Evolutionary conservation across 2,113 vertebrate species (phyloP).

Genomic region (Poeciliopsis retropinna): DNA sequence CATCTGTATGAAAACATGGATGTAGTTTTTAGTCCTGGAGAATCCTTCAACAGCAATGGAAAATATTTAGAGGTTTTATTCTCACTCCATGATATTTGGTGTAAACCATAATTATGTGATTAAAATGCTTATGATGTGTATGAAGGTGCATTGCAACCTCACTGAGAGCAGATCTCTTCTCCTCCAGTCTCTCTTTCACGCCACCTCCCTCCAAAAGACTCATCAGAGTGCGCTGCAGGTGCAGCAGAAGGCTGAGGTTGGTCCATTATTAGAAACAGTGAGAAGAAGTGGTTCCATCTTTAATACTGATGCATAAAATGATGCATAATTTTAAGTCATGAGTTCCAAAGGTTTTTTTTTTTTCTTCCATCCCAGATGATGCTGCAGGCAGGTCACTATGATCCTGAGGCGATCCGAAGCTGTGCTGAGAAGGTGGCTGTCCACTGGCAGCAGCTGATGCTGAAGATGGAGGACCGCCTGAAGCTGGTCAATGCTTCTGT

Average conservation of each 20-base stretch:
- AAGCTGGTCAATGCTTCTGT: slow-evolving; percentile 98
- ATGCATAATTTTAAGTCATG: neutral
- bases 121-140: neutral
- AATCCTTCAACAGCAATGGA: too few relatives aligned
- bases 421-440: slow-evolving; percentile 97
- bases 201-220: slow-evolving; percentile 98
- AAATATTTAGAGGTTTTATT: too few relatives aligned
- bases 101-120: too few relatives aligned
- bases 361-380: slow-evolving; percentile 66
- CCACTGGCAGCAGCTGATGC: slow-evolving; percentile 98
- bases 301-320: neutral
- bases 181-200: slow-evolving; percentile 94
- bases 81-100: too few relatives aligned
- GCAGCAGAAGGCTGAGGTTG: slow-evolving; percentile 93
- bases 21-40: too few relatives aligned
- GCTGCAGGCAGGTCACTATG: slow-evolving; percentile 94
- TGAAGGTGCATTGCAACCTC: neutral
- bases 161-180: neutral
- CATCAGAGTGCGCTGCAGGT: slow-evolving; percentile 98
- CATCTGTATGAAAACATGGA: too few relatives aligned
- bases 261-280: neutral
- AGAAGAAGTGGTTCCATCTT: neutral
- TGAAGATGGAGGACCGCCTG: slow-evolving; percentile 98
- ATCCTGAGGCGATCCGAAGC: slow-evolving; percentile 90
- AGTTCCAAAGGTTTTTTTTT: too few relatives aligned